Percentiles rank a stretch among this genome's conserved stretches.
phyloP scores from a whole-genome alignment of 2,113 vertebrate species.

The Galeopterus variegatus region DNA sequence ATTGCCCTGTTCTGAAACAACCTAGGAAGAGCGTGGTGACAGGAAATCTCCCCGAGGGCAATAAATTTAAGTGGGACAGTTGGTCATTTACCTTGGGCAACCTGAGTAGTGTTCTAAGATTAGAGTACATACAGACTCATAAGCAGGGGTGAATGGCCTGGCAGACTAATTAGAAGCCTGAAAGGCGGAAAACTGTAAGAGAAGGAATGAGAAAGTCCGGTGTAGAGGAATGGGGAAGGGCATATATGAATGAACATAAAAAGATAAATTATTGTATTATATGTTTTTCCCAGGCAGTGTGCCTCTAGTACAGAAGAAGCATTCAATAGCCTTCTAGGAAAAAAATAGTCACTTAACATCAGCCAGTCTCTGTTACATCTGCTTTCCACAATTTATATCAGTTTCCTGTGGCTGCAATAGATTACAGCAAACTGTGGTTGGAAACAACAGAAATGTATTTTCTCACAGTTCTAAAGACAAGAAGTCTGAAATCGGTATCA shows the following conservation, averaged over 20 bases:
- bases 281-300: background rate
- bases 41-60: background rate
- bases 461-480: background rate
- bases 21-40: background rate
- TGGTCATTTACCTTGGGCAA: background rate
- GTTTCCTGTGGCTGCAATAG: background rate
- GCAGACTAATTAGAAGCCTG: background rate
- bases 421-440: background rate
- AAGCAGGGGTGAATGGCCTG: background rate
- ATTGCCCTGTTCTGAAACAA: background rate
- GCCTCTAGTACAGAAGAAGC: background rate
- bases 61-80: background rate
- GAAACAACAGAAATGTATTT: background rate
- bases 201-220: background rate
- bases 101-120: background rate
- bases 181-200: background rate
- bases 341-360: background rate
- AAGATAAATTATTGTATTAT: background rate
- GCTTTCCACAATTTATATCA: background rate
- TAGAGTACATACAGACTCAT: background rate
- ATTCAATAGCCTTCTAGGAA: rapidly evolving
- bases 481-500: background rate
- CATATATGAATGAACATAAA: background rate
- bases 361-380: background rate
- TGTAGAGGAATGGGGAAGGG: background rate